Percentiles rank a stretch among this genome's conserved stretches.
These are phyloP conservation scores for Embiotoca jacksoni DNA, from an alignment of 2,113 vertebrate genomes.

Conservation along the genomic window DNA sequence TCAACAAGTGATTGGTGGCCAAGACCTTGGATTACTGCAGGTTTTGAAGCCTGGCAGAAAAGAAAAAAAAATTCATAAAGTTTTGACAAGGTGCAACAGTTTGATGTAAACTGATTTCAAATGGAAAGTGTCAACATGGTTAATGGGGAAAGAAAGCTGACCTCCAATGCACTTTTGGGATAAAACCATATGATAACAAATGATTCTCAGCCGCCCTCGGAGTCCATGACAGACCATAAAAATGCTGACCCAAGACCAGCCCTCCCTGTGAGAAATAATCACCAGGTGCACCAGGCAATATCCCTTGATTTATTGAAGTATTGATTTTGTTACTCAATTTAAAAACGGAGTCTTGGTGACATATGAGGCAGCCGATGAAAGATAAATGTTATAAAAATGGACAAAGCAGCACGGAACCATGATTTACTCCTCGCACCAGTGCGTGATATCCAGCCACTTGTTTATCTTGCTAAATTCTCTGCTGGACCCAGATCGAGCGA, in stretches of 20 bases:
- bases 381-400: slow-evolving; percentile 65
- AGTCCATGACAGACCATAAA: slow-evolving; percentile 31
- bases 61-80: slow-evolving; percentile 19
- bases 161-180: slow-evolving; percentile 51
- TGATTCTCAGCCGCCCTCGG: slow-evolving; percentile 12
- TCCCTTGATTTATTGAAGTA: slow-evolving; percentile 72
- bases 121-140: slow-evolving; percentile 46
- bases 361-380: slow-evolving; percentile 49
- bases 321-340: slow-evolving; percentile 74
- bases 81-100: slow-evolving; percentile 23
- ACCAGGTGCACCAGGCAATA: slow-evolving; percentile 61
- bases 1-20: neutral
- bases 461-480: slow-evolving; percentile 18
- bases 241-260: slow-evolving; percentile 47
- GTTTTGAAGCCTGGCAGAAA: neutral
- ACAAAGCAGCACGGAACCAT: slow-evolving; percentile 17
- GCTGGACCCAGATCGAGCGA: neutral
- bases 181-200: slow-evolving; percentile 55
- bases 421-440: slow-evolving; percentile 40
- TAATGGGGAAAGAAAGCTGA: slow-evolving; percentile 51
- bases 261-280: slow-evolving; percentile 56
- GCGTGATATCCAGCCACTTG: neutral
- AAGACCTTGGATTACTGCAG: neutral
- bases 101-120: slow-evolving; percentile 30
- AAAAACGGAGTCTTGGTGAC: slow-evolving; percentile 49